Evolutionary conservation across 2,797 vertebrate species (phyloP), one percentile per base, ranked within the genome.

Genomic region (Darevskia mixta): DNA sequence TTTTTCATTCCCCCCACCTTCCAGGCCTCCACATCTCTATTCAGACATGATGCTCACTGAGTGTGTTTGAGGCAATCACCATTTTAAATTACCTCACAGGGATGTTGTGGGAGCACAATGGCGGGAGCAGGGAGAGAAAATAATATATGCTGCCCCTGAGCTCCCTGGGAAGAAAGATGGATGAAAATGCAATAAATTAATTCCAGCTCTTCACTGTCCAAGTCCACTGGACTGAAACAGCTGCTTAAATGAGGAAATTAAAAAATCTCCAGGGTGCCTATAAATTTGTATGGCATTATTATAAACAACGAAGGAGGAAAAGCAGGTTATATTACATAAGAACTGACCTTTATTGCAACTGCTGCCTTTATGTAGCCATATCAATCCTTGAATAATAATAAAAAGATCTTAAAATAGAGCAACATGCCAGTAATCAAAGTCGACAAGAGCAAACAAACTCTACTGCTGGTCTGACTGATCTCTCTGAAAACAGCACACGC

Each of bases 361-460:
- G 43, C 7, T 49, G 27, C 9, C 27, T 72, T 88, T 43, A 35
- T 11, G 23, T 18, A 80, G 35, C 45, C n/a, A 71, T 79, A 84
- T 23, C 29, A 84, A 61, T 32, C 8, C 45, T 88, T 38, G 29
- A 49, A 82, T 78, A 67, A 67, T 55, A 55, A 55, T 55, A 71
- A 71, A 4, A 64, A 41, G 35, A 45, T 64, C 66, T 84, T 88
- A 84, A 84, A 88, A 72, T 38, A 84, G 55, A 79, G 45, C 32
- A 61, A 64, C 20, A 13, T 35, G 13, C 66, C 38, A 58, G 35
- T 72, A 84, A 79, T 88, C 75, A 88, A 84, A 88, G 76, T 58
- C 35, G 82, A 64, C 76, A 88, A 88, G 82, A 84, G 66, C 76
- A 72, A 88, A 88, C 82, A 84, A 64, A 64, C 29, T 84, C 82